Conservation (phyloP, 2,113 vertebrate genomes). For the Dascyllus trimaculatus region DNA sequence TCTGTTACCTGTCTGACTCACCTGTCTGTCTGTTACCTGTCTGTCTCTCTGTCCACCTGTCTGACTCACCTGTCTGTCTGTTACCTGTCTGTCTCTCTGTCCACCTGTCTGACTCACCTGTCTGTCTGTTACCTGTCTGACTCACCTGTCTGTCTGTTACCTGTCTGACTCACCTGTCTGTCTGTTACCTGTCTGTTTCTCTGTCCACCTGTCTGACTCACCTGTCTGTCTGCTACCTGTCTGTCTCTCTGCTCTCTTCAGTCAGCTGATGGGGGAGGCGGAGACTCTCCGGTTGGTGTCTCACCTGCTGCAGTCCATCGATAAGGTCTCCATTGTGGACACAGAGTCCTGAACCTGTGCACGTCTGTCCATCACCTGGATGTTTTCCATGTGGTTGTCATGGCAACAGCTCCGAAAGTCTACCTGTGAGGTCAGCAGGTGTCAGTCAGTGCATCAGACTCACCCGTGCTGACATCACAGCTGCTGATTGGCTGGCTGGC, state of each 20-base stretch:
- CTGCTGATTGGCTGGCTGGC: constrained; percentile 1
- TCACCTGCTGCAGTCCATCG: constrained; percentile 81
- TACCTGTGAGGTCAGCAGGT: neutral
- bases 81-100: no score
- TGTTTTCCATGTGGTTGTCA: neutral
- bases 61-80: no score
- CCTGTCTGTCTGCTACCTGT: neutral
- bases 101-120: no score
- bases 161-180: neutral
- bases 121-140: neutral
- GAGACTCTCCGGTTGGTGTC: constrained; percentile 79
- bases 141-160: constrained; percentile 22
- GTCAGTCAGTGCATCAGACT: neutral
- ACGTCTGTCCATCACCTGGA: neutral
- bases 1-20: neutral
- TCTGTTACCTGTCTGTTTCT: neutral
- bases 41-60: neutral
- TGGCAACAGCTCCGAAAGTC: neutral
- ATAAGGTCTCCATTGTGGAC: constrained; percentile 74
- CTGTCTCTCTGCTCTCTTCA: constrained; percentile 35
- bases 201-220: neutral
- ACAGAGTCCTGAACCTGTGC: constrained; percentile 50
- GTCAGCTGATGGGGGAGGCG: constrained; percentile 78
- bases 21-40: no score
- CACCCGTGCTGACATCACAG: constrained; percentile 14